Evolutionary conservation across 2,797 vertebrate species (phyloP).

Genomic region (Champsocephalus gunnari): DNA sequence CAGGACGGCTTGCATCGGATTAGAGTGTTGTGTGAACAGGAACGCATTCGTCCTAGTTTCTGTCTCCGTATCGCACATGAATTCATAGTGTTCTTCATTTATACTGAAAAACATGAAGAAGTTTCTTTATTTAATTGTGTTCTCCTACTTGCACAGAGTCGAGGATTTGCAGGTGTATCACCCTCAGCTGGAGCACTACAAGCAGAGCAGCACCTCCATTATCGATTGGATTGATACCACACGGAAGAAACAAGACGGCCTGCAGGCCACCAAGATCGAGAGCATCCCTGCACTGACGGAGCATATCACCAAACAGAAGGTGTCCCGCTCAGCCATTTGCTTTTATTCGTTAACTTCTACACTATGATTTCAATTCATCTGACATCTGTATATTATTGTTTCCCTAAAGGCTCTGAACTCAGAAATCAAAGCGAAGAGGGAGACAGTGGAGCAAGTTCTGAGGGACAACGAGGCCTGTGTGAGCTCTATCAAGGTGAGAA

Average conservation of each 20-base stretch:
- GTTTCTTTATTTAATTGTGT: background rate
- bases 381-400: constrained; percentile 26
- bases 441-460: constrained; percentile 90
- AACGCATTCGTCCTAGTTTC: background rate
- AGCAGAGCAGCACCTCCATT: constrained; percentile 86
- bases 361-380: background rate
- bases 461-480: constrained; percentile 90
- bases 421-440: constrained; percentile 91
- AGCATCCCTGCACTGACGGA: constrained; percentile 84
- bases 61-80: background rate
- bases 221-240: constrained; percentile 90
- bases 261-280: constrained; percentile 87
- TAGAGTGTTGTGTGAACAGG: background rate
- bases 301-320: constrained; percentile 92
- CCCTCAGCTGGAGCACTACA: constrained; percentile 90
- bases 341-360: background rate
- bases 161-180: constrained; percentile 91
- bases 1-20: background rate
- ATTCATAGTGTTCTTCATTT: background rate
- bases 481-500: constrained; percentile 90
- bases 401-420: constrained; percentile 79
- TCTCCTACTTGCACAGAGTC: constrained; percentile 75
- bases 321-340: constrained; percentile 51
- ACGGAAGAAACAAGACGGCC: constrained; percentile 86
- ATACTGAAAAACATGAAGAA: background rate